A percentile compares a stretch with the other conserved stretches of the same genome.
Evolutionary conservation across 35 echinoderm and acorn worm genomes (phyloP).

Genomic region (Hemicentrotus pulcherrimus): DNA sequence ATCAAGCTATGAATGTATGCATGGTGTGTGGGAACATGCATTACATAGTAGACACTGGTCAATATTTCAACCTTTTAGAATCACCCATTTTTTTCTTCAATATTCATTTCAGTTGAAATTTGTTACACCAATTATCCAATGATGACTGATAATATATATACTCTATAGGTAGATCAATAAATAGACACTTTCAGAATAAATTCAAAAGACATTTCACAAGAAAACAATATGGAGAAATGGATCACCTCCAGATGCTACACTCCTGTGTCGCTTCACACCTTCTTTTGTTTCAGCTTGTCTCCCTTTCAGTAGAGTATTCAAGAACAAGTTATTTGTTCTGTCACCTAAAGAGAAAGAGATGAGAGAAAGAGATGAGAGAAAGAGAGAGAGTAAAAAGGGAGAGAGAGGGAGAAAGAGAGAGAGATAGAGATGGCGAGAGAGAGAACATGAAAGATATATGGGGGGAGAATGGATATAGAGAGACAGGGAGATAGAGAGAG

Average conservation of each 20-base stretch:
- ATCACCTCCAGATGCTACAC: not conserved
- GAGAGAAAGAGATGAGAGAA: not conserved
- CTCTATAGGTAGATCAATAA: not conserved
- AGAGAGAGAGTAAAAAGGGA: not conserved
- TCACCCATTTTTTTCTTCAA: too few species aligned
- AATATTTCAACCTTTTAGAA: too few species aligned
- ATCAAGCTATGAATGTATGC: too few species aligned
- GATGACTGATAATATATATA: not conserved
- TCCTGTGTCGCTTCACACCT: not conserved
- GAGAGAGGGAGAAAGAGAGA: not conserved
- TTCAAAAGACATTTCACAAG: not conserved
- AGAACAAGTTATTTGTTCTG: not conserved
- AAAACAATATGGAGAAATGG: not conserved
- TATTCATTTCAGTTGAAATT: too few species aligned
- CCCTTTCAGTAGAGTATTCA: not conserved
- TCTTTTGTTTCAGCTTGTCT: not conserved
- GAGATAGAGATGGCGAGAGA: too few species aligned
- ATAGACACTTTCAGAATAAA: not conserved
- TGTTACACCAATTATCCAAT: not conserved
- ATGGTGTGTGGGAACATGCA: too few species aligned
- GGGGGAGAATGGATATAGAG: not conserved
- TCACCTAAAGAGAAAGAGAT: not conserved
- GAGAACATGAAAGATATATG: too few species aligned
- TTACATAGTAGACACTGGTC: too few species aligned
- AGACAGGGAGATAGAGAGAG: not conserved